Conservation (phyloP, 2,797 vertebrate genomes). For the Lepilemur ruficaudatus region DNA sequence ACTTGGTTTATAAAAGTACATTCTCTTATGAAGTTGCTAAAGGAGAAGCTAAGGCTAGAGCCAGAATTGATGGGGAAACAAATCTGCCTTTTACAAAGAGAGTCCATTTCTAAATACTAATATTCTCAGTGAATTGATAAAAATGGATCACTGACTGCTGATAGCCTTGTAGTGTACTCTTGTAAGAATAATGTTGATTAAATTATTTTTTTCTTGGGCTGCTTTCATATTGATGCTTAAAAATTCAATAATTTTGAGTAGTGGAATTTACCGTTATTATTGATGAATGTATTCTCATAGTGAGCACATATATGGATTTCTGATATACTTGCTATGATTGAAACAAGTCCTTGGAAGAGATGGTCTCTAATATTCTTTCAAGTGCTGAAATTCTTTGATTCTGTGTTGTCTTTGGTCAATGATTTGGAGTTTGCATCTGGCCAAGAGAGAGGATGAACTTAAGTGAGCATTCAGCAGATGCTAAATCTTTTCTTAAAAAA, state of each 20-base stretch:
- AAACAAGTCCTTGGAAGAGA: conserved; percentile 25
- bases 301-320: conserved; percentile 34
- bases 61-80: neutral
- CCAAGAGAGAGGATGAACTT: conserved; percentile 18
- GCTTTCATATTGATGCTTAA: conserved; percentile 30
- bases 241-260: conserved; percentile 51
- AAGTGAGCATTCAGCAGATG: conserved; percentile 6
- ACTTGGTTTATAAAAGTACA: conserved; percentile 16
- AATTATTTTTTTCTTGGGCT: conserved; percentile 46
- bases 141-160: neutral
- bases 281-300: neutral
- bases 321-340: conserved; percentile 20
- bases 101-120: conserved; percentile 44
- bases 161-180: neutral
- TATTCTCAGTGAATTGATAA: conserved; percentile 37
- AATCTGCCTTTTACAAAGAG: neutral
- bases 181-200: conserved; percentile 16
- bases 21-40: neutral
- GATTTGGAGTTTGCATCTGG: conserved; percentile 39
- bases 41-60: neutral
- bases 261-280: conserved; percentile 30
- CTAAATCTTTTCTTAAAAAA: conserved; percentile 26
- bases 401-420: neutral
- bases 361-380: neutral
- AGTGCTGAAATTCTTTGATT: conserved; percentile 43